phyloP scores from a whole-genome alignment of 2,888 invertebrate genomes.

The Timema podura region DNA sequence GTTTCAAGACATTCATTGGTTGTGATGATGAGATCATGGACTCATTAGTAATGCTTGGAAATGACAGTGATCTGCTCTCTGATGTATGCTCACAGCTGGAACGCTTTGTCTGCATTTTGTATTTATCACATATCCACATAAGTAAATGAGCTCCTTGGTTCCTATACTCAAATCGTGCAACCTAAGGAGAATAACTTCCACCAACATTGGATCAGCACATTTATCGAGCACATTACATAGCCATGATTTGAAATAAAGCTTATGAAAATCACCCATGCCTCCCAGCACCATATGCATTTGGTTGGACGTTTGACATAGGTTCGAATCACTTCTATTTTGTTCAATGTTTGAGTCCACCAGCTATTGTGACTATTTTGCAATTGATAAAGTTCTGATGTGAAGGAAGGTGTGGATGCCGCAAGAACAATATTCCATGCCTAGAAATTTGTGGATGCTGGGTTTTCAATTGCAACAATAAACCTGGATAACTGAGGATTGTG shows the following conservation, averaged over 20 bases:
- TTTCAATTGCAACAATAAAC: background rate
- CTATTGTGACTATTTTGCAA: background rate
- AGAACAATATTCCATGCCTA: background rate
- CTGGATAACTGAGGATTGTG: background rate
- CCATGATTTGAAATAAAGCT: background rate
- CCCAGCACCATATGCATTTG: background rate
- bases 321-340: background rate
- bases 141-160: background rate
- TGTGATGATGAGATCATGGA: background rate
- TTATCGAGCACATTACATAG: background rate
- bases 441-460: background rate
- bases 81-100: background rate
- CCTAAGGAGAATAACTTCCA: too few species aligned
- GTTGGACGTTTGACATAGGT: background rate
- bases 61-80: background rate
- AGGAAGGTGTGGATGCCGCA: background rate
- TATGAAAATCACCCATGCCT: slow-evolving; percentile 3
- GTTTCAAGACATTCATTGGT: slow-evolving; percentile 4
- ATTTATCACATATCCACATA: background rate
- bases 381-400: background rate
- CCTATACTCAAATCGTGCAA: background rate
- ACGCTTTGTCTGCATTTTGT: slow-evolving; percentile 5
- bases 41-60: background rate
- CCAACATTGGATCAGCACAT: background rate
- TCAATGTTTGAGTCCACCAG: background rate